Evolutionary conservation across 2,113 vertebrate genomes (phyloP), one percentile per base, ranked within the genome.

Genomic region (Haemorhous mexicanus): DNA sequence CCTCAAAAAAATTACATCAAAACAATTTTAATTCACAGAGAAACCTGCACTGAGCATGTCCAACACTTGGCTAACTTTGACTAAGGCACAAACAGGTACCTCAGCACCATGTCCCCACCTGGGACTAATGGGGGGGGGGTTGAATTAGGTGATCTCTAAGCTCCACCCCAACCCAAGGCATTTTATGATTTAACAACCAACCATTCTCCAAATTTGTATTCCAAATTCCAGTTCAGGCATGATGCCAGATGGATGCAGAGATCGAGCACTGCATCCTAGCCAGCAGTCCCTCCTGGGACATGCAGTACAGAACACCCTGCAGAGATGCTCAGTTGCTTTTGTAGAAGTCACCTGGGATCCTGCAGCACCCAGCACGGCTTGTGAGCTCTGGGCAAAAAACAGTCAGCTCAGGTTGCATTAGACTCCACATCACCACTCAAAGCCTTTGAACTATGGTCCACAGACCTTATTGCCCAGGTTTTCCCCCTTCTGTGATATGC

Each of bases 41-140:
- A 52, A 72, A 22, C 16, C 52, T 33, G 28, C 23, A 56, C 0
- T 70, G 47, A 83, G 58, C 39, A 61, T 0, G 0, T 68, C 37
- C 46, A 56, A 24, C 15, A 24, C 24, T 47, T 8, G 1, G 24
- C 59, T 73, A 52, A 64, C n/a, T 66, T 37, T n/a, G 77, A 74
- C 39, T 24, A 69, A 74, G 43, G 41, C 52, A 37, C 35, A 50
- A 37, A 41, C 0, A 3, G 44, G n/a, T 33, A 67, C 21, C 68
- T 89, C 90, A 66, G 64, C 41, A 58, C 63, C 5, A 2, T 14
- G 20, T 63, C 11, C 30, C 20, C 11, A 5, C n/a, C 47, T 21
- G 14, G 32, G 52, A 23, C 66, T 55, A 18, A 11, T 39, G 52
- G 50, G 17, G 30, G 30, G 41, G 11, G 8, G 8, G 19, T 26